phyloP scores from a whole-genome alignment of 2,888 invertebrate species.

The Plebejus melissa region DNA sequence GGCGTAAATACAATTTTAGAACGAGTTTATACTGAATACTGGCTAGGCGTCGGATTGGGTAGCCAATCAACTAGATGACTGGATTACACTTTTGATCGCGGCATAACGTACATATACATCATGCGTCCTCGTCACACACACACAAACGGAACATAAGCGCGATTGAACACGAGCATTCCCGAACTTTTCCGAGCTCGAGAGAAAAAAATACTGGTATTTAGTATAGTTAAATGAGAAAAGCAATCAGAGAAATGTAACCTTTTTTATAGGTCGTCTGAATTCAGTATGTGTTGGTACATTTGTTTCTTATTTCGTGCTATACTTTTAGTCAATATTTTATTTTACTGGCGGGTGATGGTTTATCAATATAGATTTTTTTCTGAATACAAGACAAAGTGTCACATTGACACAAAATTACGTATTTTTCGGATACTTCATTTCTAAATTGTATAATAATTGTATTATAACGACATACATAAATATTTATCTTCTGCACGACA shows the following conservation, averaged over 20 bases:
- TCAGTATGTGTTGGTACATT: neutral
- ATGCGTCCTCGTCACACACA: neutral
- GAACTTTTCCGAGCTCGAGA: neutral
- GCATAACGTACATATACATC: neutral
- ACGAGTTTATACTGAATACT: neutral
- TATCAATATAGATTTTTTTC: neutral
- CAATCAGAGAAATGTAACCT: neutral
- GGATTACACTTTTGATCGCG: neutral
- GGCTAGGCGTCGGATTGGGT: neutral
- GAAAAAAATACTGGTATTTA: neutral
- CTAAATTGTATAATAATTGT: neutral
- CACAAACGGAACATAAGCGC: neutral
- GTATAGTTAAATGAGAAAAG: neutral
- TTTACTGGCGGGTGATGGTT: neutral
- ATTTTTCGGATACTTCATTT: neutral
- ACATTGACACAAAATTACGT: neutral
- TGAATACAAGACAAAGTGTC: neutral
- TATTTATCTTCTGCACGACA: conserved; percentile 10
- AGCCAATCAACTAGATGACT: neutral
- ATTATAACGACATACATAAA: conserved; percentile 6
- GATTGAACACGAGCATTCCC: neutral
- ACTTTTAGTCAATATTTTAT: neutral
- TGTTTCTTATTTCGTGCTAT: neutral
- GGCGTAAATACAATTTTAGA: neutral
- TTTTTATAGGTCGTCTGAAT: neutral